Conservation (phyloP, 2,113 vertebrate species). For the Lampris megalopsis region DNA sequence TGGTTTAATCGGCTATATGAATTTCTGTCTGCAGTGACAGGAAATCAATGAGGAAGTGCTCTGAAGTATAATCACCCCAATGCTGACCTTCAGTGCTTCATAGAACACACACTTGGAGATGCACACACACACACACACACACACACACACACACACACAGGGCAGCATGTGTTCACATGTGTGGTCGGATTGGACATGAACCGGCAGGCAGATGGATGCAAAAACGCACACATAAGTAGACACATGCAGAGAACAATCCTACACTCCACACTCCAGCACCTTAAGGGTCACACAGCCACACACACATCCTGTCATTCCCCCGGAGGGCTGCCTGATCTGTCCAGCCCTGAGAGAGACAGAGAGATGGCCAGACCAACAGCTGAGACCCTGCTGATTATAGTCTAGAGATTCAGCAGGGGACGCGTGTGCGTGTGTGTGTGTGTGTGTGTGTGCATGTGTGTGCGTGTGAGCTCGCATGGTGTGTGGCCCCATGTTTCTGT, state of each 20-base stretch:
- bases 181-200: not conserved
- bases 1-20: conserved; percentile 61
- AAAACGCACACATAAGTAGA: conserved; percentile 16
- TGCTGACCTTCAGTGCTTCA: conserved; percentile 66
- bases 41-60: conserved; percentile 75
- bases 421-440: conserved; percentile 6
- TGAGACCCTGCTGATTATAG: conserved; percentile 72
- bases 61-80: conserved; percentile 63
- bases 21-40: conserved; percentile 73
- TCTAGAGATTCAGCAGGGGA: conserved; percentile 56
- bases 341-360: conserved; percentile 45
- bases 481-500: conserved; percentile 7
- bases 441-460: conserved; percentile 20
- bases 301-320: conserved; percentile 22
- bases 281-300: not conserved
- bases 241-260: not conserved
- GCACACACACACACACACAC: conserved; percentile 13
- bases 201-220: conserved; percentile 7
- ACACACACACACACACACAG: conserved; percentile 2
- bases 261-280: not conserved
- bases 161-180: conserved; percentile 25
- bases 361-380: conserved; percentile 64
- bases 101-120: conserved; percentile 31
- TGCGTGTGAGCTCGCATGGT: not conserved
- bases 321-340: conserved; percentile 58